A percentile compares a stretch with the other conserved stretches of the same genome.
phyloP scores from a whole-genome alignment of 2,113 vertebrate genomes.

The Scomber colias region DNA sequence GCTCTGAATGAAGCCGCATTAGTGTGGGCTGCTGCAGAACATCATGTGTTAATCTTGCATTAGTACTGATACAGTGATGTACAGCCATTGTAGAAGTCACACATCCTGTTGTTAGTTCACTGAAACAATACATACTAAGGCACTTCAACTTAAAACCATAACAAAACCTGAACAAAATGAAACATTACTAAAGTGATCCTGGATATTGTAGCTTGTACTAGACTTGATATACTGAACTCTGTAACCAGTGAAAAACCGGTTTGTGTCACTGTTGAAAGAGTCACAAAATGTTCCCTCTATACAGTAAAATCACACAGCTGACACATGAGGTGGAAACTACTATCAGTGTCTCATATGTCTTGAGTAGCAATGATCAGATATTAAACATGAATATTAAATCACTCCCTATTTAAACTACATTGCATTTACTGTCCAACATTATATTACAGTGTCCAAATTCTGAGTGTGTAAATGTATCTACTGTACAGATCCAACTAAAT shows the following conservation, averaged over 20 bases:
- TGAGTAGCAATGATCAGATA: too few species aligned
- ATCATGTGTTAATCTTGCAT: neutral
- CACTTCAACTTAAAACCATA: slow-evolving; percentile 58
- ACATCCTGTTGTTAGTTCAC: neutral
- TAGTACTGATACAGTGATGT: neutral
- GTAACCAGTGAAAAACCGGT: neutral
- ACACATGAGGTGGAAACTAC: too few species aligned
- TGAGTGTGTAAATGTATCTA: too few species aligned
- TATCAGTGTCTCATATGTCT: too few species aligned
- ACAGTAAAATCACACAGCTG: neutral
- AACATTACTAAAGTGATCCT: neutral
- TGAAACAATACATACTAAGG: slow-evolving; percentile 39
- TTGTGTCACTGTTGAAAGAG: neutral
- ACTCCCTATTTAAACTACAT: too few species aligned
- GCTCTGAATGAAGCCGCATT: slow-evolving; percentile 29
- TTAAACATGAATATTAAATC: too few species aligned
- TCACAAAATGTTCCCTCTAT: neutral
- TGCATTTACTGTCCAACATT: too few species aligned
- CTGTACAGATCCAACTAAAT: too few species aligned
- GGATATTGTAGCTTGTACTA: neutral
- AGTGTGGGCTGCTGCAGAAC: slow-evolving; percentile 24
- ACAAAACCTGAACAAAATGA: neutral
- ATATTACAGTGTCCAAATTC: neutral
- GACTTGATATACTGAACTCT: neutral
- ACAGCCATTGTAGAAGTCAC: slow-evolving; percentile 61